Evolutionary conservation across 2,888 invertebrate species (phyloP).

Genomic region (Oscheius myriophilus): DNA sequence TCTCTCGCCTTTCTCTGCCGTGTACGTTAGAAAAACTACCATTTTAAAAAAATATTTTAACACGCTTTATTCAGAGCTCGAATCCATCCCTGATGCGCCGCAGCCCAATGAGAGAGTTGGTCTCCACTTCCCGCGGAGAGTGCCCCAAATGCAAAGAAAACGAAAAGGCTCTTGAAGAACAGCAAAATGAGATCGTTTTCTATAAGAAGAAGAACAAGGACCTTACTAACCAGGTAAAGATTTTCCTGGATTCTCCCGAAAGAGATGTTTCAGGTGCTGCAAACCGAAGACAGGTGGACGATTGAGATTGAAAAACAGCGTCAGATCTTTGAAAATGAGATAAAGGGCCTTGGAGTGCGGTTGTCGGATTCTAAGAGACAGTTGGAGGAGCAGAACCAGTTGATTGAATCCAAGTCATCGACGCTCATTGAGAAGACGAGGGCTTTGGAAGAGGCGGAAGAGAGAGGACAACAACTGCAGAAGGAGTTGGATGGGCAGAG

Average conservation of each 20-base stretch:
- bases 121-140: constrained; percentile 30
- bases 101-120: constrained; percentile 29
- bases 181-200: constrained; percentile 53
- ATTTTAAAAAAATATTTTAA: no score
- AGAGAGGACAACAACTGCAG: constrained; percentile 39
- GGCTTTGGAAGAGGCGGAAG: constrained; percentile 57
- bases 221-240: constrained; percentile 65
- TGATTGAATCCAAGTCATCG: constrained; percentile 48
- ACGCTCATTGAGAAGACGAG: constrained; percentile 63
- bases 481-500: constrained; percentile 38
- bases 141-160: constrained; percentile 52
- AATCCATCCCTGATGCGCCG: constrained; percentile 29
- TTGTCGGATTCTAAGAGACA: constrained; percentile 51
- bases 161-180: constrained; percentile 47
- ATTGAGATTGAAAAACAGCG: constrained; percentile 69
- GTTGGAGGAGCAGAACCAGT: constrained; percentile 50
- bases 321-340: constrained; percentile 63
- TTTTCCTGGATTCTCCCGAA: not conserved
- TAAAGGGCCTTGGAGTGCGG: constrained; percentile 52
- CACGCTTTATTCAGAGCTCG: constrained; percentile 18
- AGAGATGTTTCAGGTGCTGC: constrained; percentile 44
- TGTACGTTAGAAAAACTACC: no score
- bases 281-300: constrained; percentile 71
- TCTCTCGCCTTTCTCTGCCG: no score
- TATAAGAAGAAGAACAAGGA: constrained; percentile 70